A percentile compares a stretch with the other conserved stretches of the same genome.
Evolutionary conservation across 2,797 vertebrate genomes (phyloP).

Genomic region (Onychomys arenicola): DNA sequence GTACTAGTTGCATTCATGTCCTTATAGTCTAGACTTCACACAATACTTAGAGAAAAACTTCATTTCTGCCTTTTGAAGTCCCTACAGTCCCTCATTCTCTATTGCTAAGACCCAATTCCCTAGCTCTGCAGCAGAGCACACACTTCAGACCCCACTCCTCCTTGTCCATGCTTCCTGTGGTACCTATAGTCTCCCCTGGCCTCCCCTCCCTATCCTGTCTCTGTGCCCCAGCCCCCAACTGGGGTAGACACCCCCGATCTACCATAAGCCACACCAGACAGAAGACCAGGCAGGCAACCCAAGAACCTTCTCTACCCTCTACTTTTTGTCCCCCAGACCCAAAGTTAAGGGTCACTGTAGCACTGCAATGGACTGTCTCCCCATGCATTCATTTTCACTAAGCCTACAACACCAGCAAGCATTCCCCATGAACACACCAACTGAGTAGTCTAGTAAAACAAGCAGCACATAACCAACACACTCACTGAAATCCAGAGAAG

Average conservation of each 20-base stretch:
- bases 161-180: neutral
- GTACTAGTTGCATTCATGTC: neutral
- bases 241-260: neutral
- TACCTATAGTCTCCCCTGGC: neutral
- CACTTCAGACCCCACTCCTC: neutral
- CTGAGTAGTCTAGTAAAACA: neutral
- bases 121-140: neutral
- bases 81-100: neutral
- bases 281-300: neutral
- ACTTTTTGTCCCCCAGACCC: neutral
- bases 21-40: neutral
- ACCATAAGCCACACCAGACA: neutral
- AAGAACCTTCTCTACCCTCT: neutral
- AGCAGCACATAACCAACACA: neutral
- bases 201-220: neutral
- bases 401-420: neutral
- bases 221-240: neutral
- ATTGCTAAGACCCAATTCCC: neutral
- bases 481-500: neutral
- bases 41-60: neutral
- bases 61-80: neutral
- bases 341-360: neutral
- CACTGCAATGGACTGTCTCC: neutral
- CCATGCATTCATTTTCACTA: neutral
- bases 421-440: neutral